Base-by-base conservation (phyloP, 2,797 vertebrate species). In the Setipinna tenuifilis region DNA sequence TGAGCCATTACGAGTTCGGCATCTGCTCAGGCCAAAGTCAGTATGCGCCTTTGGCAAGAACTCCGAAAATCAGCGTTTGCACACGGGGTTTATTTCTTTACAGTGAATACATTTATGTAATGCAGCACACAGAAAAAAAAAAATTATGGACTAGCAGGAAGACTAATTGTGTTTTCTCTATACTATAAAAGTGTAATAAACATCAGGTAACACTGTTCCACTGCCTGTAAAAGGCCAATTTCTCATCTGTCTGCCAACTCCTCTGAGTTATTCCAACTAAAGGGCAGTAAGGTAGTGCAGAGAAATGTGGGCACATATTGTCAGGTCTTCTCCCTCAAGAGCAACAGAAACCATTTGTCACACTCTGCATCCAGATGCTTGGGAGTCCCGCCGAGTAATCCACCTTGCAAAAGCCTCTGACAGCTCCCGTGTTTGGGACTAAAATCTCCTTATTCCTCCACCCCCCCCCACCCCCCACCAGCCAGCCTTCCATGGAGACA, bases 1-100 rank as follows among this genome's bases (percentile, higher is more conserved):
- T 54, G 50, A 78, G 35, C 71, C 71, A 78, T 31, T 44, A 78
- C 71, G 16, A 78, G 71, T 78, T 78, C 31, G 44, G 71, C 71
- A 44, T 78, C 71, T 19, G 71, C 3, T 78, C 16, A 1, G 31
- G 71, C 71, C 19, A 78, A 44, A 78, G 71, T 78, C 71, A 78
- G 71, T 41, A 78, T n/a, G 71, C 17, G 35, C 35, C 71, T 41
- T 78, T 78, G 71, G 71, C 71, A 78, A 78, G 31, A 75, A 41
- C 31, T 21, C 28, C 14, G 68, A 75, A 75, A 75, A 6, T 0
- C 68, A 75, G 31, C 16, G 14, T 44, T 78, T 44, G 17, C 71
- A 78, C 71, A 78, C 35, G 44, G 17, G 35, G 35, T 78, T 44
- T 41, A 44, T 78, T 78, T 78, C 71, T 78, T 78, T 41, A 78